These are phyloP conservation scores for Grammomys dolichurus DNA, from an alignment of 2,113 vertebrate species.

Conservation along the genomic window DNA sequence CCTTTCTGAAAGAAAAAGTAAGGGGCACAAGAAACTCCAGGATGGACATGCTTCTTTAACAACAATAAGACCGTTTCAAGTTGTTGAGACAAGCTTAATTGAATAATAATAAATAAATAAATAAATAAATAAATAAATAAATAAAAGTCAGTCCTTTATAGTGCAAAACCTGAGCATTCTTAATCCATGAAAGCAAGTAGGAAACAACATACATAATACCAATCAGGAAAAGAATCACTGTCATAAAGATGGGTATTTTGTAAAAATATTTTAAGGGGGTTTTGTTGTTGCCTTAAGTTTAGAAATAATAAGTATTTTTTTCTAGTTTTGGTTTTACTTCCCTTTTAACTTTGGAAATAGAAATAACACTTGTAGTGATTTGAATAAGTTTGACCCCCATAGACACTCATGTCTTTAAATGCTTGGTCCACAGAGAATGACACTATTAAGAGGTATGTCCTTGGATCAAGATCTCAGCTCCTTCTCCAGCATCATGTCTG, in stretches of 20 bases:
- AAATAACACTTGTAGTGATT: background rate
- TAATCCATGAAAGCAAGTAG: conserved; percentile 12
- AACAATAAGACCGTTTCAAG: conserved; percentile 40
- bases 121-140: background rate
- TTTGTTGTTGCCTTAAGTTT: conserved; percentile 13
- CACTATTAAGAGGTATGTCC: too few species aligned
- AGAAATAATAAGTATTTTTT: background rate
- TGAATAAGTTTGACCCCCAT: too few species aligned
- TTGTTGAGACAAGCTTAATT: conserved; percentile 36
- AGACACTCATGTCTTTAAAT: too few species aligned
- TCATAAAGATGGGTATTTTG: background rate
- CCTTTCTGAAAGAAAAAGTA: conserved; percentile 71
- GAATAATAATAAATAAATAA: background rate
- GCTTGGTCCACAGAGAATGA: too few species aligned
- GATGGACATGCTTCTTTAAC: background rate
- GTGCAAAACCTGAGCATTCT: conserved; percentile 9
- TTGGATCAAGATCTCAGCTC: too few species aligned
- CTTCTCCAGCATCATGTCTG: too few species aligned
- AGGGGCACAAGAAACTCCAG: conserved; percentile 41
- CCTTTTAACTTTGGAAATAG: conserved; percentile 5
- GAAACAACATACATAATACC: conserved; percentile 12
- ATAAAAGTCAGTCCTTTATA: background rate
- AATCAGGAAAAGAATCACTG: background rate
- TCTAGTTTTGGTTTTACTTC: background rate
- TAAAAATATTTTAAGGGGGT: background rate